A percentile compares a stretch with the other conserved stretches of the same genome.
Conservation (phyloP, 1,140 invertebrate species). For the Oppia nitens region DNA sequence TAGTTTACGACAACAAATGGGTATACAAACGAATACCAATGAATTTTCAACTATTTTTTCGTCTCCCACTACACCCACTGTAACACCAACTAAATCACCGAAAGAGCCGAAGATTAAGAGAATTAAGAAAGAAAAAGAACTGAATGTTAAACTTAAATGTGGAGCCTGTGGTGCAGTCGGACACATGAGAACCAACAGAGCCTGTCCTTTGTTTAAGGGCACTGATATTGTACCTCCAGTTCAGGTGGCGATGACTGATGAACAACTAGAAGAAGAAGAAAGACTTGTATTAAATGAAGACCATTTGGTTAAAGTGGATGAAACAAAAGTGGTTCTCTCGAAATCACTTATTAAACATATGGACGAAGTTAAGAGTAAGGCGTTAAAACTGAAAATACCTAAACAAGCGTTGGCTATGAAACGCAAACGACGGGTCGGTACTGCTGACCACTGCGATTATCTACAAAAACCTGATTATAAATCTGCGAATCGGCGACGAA, state of each 20-base stretch:
- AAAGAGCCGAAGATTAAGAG: slow-evolving; percentile 2
- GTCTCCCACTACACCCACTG: neutral
- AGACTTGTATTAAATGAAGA: slow-evolving; percentile 43
- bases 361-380: slow-evolving; percentile 56
- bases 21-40: neutral
- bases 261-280: slow-evolving; percentile 63
- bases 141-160: slow-evolving; percentile 49
- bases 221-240: slow-evolving; percentile 38
- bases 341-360: slow-evolving; percentile 41
- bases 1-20: slow-evolving; percentile 4
- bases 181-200: slow-evolving; percentile 83
- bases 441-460: slow-evolving; percentile 69
- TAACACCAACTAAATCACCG: neutral
- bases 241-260: slow-evolving; percentile 57
- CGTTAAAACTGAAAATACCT: slow-evolving; percentile 64
- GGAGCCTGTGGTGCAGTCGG: slow-evolving; percentile 74
- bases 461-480: slow-evolving; percentile 60
- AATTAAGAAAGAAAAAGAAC: slow-evolving; percentile 17
- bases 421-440: slow-evolving; percentile 43
- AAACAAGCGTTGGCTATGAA: slow-evolving; percentile 49
- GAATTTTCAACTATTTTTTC: neutral
- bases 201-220: slow-evolving; percentile 72
- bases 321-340: slow-evolving; percentile 33
- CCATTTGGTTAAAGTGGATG: slow-evolving; percentile 77
- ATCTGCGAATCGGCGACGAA: slow-evolving; percentile 76